Evolutionary conservation across 2,797 vertebrate genomes (phyloP).

Genomic region (Pachyuromys duprasi): DNA sequence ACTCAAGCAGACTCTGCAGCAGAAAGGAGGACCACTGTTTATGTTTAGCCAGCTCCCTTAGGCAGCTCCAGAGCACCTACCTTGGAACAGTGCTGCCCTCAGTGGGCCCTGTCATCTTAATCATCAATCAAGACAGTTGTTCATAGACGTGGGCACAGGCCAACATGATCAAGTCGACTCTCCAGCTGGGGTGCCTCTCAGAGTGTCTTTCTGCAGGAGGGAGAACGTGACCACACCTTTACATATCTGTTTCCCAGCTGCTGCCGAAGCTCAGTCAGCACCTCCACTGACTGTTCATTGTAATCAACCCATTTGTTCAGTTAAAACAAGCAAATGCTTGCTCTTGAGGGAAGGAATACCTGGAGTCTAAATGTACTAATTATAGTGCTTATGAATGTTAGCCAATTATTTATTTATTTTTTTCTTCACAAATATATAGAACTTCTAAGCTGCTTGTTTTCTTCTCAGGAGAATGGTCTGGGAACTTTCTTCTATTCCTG

Average conservation of each 20-base stretch:
- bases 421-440: constrained; percentile 30
- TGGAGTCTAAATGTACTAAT: constrained; percentile 67
- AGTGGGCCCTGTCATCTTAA: background rate
- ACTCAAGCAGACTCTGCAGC: background rate
- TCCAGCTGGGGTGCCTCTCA: background rate
- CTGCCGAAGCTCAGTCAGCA: constrained; percentile 61
- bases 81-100: background rate
- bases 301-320: constrained; percentile 71
- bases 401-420: constrained; percentile 43
- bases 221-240: constrained; percentile 32
- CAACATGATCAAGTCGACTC: background rate
- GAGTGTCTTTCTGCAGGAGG: background rate
- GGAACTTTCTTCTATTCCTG: background rate
- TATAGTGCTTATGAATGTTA: constrained; percentile 56
- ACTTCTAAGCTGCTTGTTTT: constrained; percentile 23
- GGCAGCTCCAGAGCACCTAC: background rate
- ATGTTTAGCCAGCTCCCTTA: background rate
- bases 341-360: constrained; percentile 64
- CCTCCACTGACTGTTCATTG: background rate
- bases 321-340: constrained; percentile 61
- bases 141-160: background rate
- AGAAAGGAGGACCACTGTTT: background rate
- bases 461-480: background rate
- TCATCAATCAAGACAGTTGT: background rate
- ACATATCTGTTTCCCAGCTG: constrained; percentile 53